Evolutionary conservation across 2,888 invertebrate genomes (phyloP).

Genomic region (Melikaiella ostensackeni): DNA sequence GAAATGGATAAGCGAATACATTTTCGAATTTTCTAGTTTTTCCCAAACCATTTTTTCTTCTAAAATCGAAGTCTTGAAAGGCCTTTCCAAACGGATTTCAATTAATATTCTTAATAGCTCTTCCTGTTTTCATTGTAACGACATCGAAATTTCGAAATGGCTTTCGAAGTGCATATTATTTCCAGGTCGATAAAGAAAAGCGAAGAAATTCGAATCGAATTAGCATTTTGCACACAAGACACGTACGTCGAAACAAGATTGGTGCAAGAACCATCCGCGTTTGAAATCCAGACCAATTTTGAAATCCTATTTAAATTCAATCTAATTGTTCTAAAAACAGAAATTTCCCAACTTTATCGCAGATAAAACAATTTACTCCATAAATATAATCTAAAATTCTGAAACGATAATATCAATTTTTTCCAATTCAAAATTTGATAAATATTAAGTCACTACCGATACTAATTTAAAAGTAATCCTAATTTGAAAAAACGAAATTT

Average conservation of each 20-base stretch:
- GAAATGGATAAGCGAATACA: too few species aligned
- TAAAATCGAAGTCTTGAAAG: background rate
- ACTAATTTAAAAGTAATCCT: too few species aligned
- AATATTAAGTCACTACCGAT: too few species aligned
- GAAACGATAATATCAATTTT: too few species aligned
- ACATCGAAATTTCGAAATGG: slow-evolving; percentile 5
- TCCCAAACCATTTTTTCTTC: background rate
- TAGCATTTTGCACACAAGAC: slow-evolving; percentile 60
- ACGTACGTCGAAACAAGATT: slow-evolving; percentile 57
- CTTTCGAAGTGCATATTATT: slow-evolving; percentile 9
- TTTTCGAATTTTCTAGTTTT: background rate
- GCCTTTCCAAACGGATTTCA: background rate
- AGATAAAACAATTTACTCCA: too few species aligned
- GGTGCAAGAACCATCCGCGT: slow-evolving; percentile 59
- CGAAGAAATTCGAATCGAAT: slow-evolving; percentile 49
- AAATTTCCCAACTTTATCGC: background rate
- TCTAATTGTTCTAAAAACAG: background rate
- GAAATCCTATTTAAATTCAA: slow-evolving; percentile 23
- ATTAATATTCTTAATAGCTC: background rate
- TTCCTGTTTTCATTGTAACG: background rate
- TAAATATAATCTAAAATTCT: too few species aligned
- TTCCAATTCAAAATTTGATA: too few species aligned
- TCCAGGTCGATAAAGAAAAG: slow-evolving; percentile 28
- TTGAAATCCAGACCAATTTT: slow-evolving; percentile 32
- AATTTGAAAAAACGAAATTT: too few species aligned